Percentiles rank a stretch among this genome's conserved stretches.
These are phyloP conservation scores for Nymphalis polychloros DNA, from an alignment of 2,888 invertebrate species.

Conservation along the genomic window DNA sequence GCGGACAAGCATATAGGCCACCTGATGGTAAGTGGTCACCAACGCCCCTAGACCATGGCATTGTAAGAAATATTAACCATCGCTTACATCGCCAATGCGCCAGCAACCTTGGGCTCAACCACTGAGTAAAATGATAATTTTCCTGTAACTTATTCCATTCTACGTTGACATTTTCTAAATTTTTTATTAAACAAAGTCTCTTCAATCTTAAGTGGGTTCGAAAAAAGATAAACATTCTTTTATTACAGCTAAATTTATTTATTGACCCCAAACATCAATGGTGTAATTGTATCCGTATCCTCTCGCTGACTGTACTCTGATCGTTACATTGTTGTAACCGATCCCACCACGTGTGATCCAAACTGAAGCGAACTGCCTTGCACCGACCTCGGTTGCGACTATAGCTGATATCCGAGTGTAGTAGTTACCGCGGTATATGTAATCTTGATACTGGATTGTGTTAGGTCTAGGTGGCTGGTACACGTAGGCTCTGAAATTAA, in stretches of 20 bases:
- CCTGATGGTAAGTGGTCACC: too few relatives aligned
- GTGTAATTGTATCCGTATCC: slow-evolving; percentile 65
- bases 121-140: too few relatives aligned
- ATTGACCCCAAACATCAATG: slow-evolving; percentile 63
- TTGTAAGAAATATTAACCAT: too few relatives aligned
- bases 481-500: slow-evolving; percentile 48
- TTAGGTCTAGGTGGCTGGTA: slow-evolving; percentile 50
- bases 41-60: too few relatives aligned
- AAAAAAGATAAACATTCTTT: too few relatives aligned
- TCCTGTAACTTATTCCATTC: too few relatives aligned
- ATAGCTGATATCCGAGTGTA: slow-evolving; percentile 56
- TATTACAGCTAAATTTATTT: background rate
- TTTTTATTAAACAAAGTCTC: too few relatives aligned
- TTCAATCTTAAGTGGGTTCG: too few relatives aligned
- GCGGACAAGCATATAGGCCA: too few relatives aligned
- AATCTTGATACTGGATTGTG: slow-evolving; percentile 60
- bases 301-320: slow-evolving; percentile 55
- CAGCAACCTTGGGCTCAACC: too few relatives aligned
- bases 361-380: slow-evolving; percentile 55
- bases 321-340: slow-evolving; percentile 52
- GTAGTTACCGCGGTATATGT: slow-evolving; percentile 55
- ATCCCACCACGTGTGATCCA: slow-evolving; percentile 52
- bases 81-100: too few relatives aligned
- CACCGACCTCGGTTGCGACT: slow-evolving; percentile 57
- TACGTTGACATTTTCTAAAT: too few relatives aligned